Evolutionary conservation across 2,888 invertebrate species (phyloP).

Genomic region (Sacculina carcini): DNA sequence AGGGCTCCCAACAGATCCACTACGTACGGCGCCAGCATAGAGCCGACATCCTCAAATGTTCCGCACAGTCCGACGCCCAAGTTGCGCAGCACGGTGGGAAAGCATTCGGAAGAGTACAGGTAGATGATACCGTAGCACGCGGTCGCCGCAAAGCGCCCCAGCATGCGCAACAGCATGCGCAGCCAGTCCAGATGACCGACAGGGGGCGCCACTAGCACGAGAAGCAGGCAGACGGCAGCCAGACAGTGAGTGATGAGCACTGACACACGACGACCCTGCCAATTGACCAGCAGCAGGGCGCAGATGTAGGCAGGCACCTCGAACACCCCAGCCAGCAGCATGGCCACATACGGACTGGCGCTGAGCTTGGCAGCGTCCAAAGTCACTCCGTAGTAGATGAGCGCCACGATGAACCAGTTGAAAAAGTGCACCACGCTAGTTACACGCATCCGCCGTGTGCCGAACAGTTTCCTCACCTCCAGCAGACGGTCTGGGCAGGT

Average conservation of each 20-base stretch:
- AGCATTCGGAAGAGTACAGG: neutral
- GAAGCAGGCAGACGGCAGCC: neutral
- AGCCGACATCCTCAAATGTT: conserved; percentile 56
- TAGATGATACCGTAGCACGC: neutral
- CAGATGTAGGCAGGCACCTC: conserved; percentile 15
- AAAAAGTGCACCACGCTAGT: conserved; percentile 45
- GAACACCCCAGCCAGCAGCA: conserved; percentile 39
- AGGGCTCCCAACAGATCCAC: conserved; percentile 27
- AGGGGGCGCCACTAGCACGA: neutral
- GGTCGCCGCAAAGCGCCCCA: neutral
- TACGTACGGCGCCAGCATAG: conserved; percentile 57
- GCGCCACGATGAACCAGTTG: conserved; percentile 20
- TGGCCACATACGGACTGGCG: conserved; percentile 55
- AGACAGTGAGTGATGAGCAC: neutral
- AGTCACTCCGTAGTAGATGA: conserved; percentile 59
- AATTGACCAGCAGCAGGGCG: neutral
- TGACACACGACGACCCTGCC: neutral
- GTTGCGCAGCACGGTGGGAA: conserved; percentile 26
- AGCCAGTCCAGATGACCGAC: neutral
- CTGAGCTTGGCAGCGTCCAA: conserved; percentile 53
- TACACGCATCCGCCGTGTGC: conserved; percentile 36
- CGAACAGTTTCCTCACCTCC: conserved; percentile 35
- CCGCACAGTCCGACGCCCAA: conserved; percentile 60
- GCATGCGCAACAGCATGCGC: neutral
- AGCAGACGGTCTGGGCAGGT: conserved; percentile 23